Base-by-base conservation (phyloP, 2,888 invertebrate species). In the Byasa hedistus region DNA sequence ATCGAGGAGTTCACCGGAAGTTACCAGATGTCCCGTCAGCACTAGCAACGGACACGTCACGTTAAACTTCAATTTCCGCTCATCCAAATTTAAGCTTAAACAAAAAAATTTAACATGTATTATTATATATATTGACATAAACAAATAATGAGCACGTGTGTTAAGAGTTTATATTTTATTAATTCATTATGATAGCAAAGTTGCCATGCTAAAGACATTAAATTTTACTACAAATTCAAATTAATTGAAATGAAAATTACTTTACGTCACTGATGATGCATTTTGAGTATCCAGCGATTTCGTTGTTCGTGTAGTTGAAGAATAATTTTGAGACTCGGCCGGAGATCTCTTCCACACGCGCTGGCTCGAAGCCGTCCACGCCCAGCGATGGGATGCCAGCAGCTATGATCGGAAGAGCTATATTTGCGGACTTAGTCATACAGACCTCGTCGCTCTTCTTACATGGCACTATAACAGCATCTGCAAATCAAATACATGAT, bases 281-380 rank as follows among this genome's bases (percentile, higher is more conserved):
- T 10, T 76, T 55, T 54, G 74, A 80, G n/a, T 74, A 76, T 36
- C 84, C 84, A 2, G 27, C 69, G 0, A 75, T 15, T 19, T 74
- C 73, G 1, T 72, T 69, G 57, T 82, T 71, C 0, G 65, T 73
- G 2, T 81, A 69, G n/a, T 72, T 78, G 52, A 71, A 78, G 10
- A 79, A 76, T 8, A 83, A 24, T 0, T 68, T 72, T 0, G 79
- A 73, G 0, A 79, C 59, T 8, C 77, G 72, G 39, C 72, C 78
- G 12, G 78, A 73, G 21, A 83, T 71, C 15, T 64, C 19, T 22
- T 77, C 64, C 10, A 73, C 62, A 21, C 69, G 64, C 56, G 83
- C 65, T 0, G 83, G 83, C 57, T 84, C 84, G 51, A 76, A 64
- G 0, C 55, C 21, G 51, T 75, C 73, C 2, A 78, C 70, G 0